Evolutionary conservation across 1,140 invertebrate species (phyloP).

Genomic region (Lutraria rhynchaena): DNA sequence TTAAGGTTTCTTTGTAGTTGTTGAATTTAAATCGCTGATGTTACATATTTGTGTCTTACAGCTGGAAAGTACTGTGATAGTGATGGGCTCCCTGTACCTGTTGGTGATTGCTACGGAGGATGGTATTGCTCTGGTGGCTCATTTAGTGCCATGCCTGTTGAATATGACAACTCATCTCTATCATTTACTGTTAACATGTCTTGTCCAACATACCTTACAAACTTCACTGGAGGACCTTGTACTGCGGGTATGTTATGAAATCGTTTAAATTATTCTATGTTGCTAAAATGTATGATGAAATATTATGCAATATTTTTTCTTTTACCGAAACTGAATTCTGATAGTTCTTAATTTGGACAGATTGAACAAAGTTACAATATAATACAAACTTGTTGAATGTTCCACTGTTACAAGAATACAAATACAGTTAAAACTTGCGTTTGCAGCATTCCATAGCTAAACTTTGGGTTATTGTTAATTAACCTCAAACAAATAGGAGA

Average conservation of each 20-base stretch:
- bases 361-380: no score
- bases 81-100: constrained; percentile 73
- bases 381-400: no score
- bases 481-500: background rate
- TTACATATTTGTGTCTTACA: no score
- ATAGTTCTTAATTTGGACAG: no score
- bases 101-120: constrained; percentile 73
- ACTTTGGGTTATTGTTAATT: background rate
- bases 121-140: constrained; percentile 79
- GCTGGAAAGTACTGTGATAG: constrained; percentile 78
- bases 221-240: constrained; percentile 78
- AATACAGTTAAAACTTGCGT: no score
- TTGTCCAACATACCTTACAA: constrained; percentile 77
- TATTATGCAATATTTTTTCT: no score
- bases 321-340: no score
- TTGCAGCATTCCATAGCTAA: background rate
- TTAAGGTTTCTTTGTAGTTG: no score
- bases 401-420: no score
- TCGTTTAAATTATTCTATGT: no score
- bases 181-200: constrained; percentile 67
- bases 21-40: no score
- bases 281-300: no score
- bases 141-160: constrained; percentile 71
- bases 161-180: constrained; percentile 66
- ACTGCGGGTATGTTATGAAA: constrained; percentile 74